phyloP scores from a whole-genome alignment of 2,888 invertebrate genomes.

The Psylliodes chrysocephalus region DNA sequence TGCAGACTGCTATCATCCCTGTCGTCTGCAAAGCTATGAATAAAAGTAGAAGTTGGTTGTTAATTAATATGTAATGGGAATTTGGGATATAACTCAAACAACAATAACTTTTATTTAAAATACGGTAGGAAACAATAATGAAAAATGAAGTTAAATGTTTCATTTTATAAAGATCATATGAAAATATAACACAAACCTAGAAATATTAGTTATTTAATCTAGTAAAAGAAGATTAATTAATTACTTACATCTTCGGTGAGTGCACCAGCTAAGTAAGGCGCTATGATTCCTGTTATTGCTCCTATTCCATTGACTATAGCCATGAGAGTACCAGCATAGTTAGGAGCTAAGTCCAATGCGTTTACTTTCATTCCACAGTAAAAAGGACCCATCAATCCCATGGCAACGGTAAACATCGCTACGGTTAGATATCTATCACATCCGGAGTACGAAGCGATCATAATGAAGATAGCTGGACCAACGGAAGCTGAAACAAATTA shows the following conservation, averaged over 20 bases:
- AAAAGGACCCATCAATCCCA: conserved; percentile 77
- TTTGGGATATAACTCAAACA: too few species aligned
- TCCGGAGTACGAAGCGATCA: conserved; percentile 72
- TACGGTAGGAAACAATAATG: too few species aligned
- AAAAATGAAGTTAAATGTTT: too few species aligned
- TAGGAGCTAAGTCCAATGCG: conserved; percentile 72
- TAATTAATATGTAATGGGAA: too few species aligned
- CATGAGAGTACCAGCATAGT: conserved; percentile 73
- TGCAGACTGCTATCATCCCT: too few species aligned
- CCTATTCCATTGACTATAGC: conserved; percentile 73
- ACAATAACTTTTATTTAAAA: too few species aligned
- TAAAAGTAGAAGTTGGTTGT: too few species aligned
- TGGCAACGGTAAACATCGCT: conserved; percentile 68
- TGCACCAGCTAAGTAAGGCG: conserved; percentile 70
- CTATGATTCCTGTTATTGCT: conserved; percentile 71
- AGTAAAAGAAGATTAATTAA: too few species aligned
- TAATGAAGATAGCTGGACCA: conserved; percentile 71
- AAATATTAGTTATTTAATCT: too few species aligned
- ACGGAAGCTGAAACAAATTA: conserved; percentile 67
- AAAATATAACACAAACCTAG: too few species aligned
- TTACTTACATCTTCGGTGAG: conserved; percentile 71
- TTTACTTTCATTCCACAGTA: conserved; percentile 77
- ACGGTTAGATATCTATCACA: conserved; percentile 67
- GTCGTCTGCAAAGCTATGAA: too few species aligned
- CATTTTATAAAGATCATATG: too few species aligned